Conservation (phyloP, 1,140 invertebrate species). For the Prorops nasuta region DNA sequence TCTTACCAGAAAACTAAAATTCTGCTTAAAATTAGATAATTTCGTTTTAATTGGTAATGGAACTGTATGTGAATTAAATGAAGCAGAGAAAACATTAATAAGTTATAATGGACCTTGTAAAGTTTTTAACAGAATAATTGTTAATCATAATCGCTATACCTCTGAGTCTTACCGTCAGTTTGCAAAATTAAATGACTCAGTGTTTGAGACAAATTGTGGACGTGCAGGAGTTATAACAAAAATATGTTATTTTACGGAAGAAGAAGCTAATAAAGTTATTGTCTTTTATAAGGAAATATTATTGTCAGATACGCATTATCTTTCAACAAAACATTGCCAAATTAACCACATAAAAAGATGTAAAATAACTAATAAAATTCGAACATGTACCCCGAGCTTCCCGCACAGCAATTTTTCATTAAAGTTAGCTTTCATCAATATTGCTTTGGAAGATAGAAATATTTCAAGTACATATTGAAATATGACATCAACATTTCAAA, state of each 20-base stretch:
- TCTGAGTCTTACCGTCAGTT: neutral
- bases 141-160: slow-evolving; percentile 2
- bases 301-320: neutral
- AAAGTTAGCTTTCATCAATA: no score
- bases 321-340: neutral
- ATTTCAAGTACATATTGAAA: no score
- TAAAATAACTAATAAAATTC: neutral
- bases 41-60: slow-evolving; percentile 7
- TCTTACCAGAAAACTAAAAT: neutral
- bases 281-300: slow-evolving; percentile 2
- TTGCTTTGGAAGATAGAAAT: no score
- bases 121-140: neutral
- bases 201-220: slow-evolving; percentile 3
- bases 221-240: slow-evolving; percentile 5
- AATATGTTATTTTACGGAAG: neutral
- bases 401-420: no score
- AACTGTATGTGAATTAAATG: slow-evolving; percentile 3
- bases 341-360: neutral
- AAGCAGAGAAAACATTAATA: neutral
- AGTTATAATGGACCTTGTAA: neutral
- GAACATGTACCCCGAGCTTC: no score
- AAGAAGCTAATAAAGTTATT: neutral
- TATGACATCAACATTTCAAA: no score
- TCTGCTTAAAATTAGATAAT: neutral
- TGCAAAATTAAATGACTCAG: slow-evolving; percentile 6